Evolutionary conservation across 1,140 invertebrate species (phyloP), one percentile per base, ranked within the genome.

Genomic region (Anoplolepis gracilipes): DNA sequence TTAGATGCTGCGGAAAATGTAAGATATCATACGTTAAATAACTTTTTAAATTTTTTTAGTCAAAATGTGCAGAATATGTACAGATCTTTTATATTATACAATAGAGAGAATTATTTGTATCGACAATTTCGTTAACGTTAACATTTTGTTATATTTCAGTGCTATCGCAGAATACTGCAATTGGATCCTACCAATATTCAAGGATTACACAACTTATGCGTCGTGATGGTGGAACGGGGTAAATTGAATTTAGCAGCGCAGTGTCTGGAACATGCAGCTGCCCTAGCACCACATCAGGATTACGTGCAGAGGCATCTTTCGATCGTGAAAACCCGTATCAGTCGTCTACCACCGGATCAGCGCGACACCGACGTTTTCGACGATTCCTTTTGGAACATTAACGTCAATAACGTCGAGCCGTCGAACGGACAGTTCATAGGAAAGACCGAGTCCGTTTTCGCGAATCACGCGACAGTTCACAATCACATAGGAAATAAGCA

Each of bases 141-240:
- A 75, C 36, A 3, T 39, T n/a, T n/a, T 2, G 33, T 36, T 16
- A 1, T 95, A 1, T 95, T 96, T 2, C 96, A 98, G 97, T 99
- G 98, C 93, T 99, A 99, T 94, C 96, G 97, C 64, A 96, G 97
- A 85, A 99, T 99, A 88, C 93, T 99, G 1, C 96, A 97, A 88
- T 93, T 98, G 57, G 98, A 99, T 86, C 97, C 98, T 0, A 97
- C 97, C 75, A 99, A 99, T 93, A 97, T 99, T 70, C 98, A 99
- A 95, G 99, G 98, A 4, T 95, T 98, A 42, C 99, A 99, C 94
- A 99, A 99, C 94, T 95, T 99, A 5, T 99, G 99, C 95, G 99
- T 99, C 0, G 98, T 99, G 0, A 97, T 98, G 90, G 98, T 99
- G 16, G 98, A 99, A 93, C 96, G 98, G 19, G 98, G 98, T 0